Conservation (phyloP, 2,113 vertebrate genomes). For the Podarcis raffonei region DNA sequence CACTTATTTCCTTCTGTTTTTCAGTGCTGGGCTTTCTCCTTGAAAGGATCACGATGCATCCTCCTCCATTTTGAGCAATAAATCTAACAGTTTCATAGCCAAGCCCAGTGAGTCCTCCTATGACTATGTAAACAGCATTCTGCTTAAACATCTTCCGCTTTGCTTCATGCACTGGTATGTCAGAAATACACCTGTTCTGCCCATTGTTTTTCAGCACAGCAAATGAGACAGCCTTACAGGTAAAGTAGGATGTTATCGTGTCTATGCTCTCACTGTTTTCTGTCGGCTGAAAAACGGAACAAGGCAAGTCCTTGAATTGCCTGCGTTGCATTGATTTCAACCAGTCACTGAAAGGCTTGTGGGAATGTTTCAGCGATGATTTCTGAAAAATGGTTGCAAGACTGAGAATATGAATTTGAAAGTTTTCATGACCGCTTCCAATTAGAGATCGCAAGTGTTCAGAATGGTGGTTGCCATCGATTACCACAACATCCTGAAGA, state of each 20-base stretch:
- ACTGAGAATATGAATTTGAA: constrained; percentile 72
- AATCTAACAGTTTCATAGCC: constrained; percentile 88
- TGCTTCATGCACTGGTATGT: constrained; percentile 67
- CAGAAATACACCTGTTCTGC: constrained; percentile 48
- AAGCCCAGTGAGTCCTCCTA: constrained; percentile 85
- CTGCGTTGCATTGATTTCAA: constrained; percentile 71
- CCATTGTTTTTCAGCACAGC: constrained; percentile 61
- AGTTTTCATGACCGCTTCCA: constrained; percentile 61
- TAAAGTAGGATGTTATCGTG: constrained; percentile 77
- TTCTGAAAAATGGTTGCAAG: constrained; percentile 77
- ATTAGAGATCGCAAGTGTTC: constrained; percentile 37
- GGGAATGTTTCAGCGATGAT: constrained; percentile 72
- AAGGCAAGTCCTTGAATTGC: constrained; percentile 8
- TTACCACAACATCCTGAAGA: constrained; percentile 75
- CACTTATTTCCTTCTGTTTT: constrained; percentile 73
- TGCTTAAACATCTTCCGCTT: constrained; percentile 74
- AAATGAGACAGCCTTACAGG: constrained; percentile 53
- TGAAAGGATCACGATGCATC: constrained; percentile 80
- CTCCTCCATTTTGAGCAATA: constrained; percentile 80
- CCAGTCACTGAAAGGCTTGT: constrained; percentile 71
- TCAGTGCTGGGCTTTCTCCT: constrained; percentile 71
- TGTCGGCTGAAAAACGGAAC: constrained; percentile 50
- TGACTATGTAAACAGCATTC: constrained; percentile 80
- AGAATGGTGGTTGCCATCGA: constrained; percentile 67
- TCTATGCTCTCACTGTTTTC: constrained; percentile 8